Evolutionary conservation across 2,797 vertebrate species (phyloP), one percentile per base, ranked within the genome.

Genomic region (Glyptemys insculpta): DNA sequence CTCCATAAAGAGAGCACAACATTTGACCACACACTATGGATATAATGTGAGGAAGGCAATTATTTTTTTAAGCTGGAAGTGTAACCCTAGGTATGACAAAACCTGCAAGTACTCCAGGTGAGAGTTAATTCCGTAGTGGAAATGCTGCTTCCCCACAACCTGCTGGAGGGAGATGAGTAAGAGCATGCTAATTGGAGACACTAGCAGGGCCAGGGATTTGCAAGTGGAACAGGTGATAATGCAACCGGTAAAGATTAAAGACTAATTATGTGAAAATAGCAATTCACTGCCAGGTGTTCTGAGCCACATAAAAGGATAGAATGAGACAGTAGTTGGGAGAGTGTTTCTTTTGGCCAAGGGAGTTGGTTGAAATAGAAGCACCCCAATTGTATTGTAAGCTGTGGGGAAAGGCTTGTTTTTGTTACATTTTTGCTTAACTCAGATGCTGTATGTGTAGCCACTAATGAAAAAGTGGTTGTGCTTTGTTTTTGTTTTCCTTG

Each of bases 161-260:
- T 4, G 5, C 18, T 87, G 52, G 79, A 83, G 85, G 80, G 82
- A 50, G 79, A 88, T 83, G 81, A 89, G 44, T 31, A 83, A 83
- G 57, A 91, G 52, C 0, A 81, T 85, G 85, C 21, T 96, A 95
- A 94, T 80, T 95, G 81, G 16, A 2, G n/a, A 57, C 65, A 44
- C n/a, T 93, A 80, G 83, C 76, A 94, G 81, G 78, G 85, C 53
- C 0, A 0, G 9, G 79, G 56, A 49, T 96, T 91, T 85, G 83
- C 31, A 89, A 87, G 85, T 87, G 93, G 89, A 90, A 57, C 80
- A 68, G 94, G 82, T 94, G 87, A 94, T 84, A 90, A 88, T 25
- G n/a, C 85, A 76, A 79, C 91, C 76, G 83, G 85, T 89, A 78
- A 81, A 89, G 56, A 94, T 96, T 90, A 76, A 74, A 80, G 81